Evolutionary conservation across 2,888 invertebrate genomes (phyloP).

Genomic region (Dynastes grantii): DNA sequence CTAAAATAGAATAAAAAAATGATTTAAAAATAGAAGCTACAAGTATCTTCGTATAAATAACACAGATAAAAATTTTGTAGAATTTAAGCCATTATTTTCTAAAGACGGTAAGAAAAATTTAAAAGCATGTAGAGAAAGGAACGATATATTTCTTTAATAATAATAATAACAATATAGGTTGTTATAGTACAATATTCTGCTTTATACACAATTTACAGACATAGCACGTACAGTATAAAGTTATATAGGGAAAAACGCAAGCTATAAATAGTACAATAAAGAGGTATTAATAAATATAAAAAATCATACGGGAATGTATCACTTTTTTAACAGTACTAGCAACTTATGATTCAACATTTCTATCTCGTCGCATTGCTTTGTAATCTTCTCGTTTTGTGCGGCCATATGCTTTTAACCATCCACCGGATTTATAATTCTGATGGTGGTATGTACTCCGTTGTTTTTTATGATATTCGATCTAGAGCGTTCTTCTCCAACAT

Average conservation of each 20-base stretch:
- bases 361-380: slow-evolving; percentile 86
- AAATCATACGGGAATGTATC: slow-evolving; percentile 49
- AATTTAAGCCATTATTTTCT: no score
- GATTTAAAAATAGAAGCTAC: no score
- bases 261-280: neutral
- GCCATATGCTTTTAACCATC: slow-evolving; percentile 86
- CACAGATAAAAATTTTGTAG: no score
- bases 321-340: slow-evolving; percentile 48
- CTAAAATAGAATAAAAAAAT: no score
- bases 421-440: slow-evolving; percentile 79
- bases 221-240: no score
- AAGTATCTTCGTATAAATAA: no score
- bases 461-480: slow-evolving; percentile 73
- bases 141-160: no score
- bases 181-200: no score
- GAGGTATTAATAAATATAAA: neutral
- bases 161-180: no score
- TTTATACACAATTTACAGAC: no score
- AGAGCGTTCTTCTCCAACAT: slow-evolving; percentile 71
- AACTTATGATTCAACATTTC: slow-evolving; percentile 78
- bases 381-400: slow-evolving; percentile 88
- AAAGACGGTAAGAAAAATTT: no score
- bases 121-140: no score
- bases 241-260: neutral
- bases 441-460: slow-evolving; percentile 80